Evolutionary conservation across 2,797 vertebrate species (phyloP).

Genomic region (Anniella stebbinsi): DNA sequence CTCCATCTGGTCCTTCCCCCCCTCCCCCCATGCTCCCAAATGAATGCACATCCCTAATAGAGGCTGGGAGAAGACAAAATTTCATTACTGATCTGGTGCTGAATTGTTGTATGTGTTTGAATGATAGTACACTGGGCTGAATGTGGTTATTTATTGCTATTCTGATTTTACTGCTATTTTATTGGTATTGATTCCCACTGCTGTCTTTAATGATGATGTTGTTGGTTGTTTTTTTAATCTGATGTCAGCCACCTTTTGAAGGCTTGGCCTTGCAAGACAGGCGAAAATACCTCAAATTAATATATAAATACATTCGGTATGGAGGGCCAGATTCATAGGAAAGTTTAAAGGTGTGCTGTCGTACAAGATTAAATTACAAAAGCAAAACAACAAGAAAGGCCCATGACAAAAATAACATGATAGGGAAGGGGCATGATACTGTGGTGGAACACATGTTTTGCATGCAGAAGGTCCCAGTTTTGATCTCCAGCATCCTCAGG

Average conservation of each 20-base stretch:
- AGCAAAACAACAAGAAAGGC: too few relatives aligned
- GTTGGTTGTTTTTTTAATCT: not conserved
- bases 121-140: not conserved
- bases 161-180: not conserved
- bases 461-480: too few relatives aligned
- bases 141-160: conserved; percentile 2
- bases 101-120: not conserved
- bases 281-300: not conserved
- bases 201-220: not conserved
- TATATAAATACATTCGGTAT: not conserved
- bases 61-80: not conserved
- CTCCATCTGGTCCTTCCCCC: not conserved
- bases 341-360: not conserved
- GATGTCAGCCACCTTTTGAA: not conserved
- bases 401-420: not conserved
- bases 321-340: too few relatives aligned
- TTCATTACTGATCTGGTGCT: not conserved
- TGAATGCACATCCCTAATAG: not conserved
- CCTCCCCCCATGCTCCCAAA: not conserved
- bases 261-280: not conserved
- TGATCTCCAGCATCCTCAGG: too few relatives aligned
- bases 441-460: too few relatives aligned
- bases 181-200: not conserved
- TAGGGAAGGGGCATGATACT: too few relatives aligned
- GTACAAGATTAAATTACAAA: not conserved